Conservation (phyloP, 2,113 vertebrate species). For the Hiodon tergisus region DNA sequence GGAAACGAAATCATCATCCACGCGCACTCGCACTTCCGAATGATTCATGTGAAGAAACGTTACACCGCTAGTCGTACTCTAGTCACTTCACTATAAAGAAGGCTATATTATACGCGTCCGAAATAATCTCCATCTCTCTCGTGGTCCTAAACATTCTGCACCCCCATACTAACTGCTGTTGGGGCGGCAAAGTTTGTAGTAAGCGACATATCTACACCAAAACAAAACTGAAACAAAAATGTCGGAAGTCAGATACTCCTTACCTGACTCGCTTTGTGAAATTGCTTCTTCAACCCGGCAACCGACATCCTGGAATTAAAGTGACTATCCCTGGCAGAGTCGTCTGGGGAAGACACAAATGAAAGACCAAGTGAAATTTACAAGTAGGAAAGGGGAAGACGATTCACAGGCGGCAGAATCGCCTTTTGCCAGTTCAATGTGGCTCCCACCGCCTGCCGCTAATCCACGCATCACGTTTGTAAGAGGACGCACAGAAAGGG, state of each 20-base stretch:
- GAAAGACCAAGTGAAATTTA: slow-evolving; percentile 5
- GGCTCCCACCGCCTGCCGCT: too few relatives aligned
- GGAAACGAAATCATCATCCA: too few relatives aligned
- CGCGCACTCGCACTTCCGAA: too few relatives aligned
- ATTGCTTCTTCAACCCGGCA: slow-evolving; percentile 86
- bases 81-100: too few relatives aligned
- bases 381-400: neutral
- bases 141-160: neutral
- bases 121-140: too few relatives aligned
- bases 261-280: slow-evolving; percentile 92
- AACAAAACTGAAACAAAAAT: neutral
- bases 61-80: too few relatives aligned
- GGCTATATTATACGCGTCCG: too few relatives aligned
- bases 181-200: neutral
- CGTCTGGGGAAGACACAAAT: neutral
- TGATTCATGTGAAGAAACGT: too few relatives aligned
- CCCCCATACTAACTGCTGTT: neutral
- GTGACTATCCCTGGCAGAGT: neutral
- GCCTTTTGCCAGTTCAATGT: too few relatives aligned
- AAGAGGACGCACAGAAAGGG: neutral
- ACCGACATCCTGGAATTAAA: slow-evolving; percentile 68
- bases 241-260: slow-evolving; percentile 17
- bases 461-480: neutral
- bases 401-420: neutral
- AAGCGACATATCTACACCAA: neutral